These are phyloP conservation scores for Sardinella longiceps DNA, from an alignment of 2,797 vertebrate species.

Conservation along the genomic window DNA sequence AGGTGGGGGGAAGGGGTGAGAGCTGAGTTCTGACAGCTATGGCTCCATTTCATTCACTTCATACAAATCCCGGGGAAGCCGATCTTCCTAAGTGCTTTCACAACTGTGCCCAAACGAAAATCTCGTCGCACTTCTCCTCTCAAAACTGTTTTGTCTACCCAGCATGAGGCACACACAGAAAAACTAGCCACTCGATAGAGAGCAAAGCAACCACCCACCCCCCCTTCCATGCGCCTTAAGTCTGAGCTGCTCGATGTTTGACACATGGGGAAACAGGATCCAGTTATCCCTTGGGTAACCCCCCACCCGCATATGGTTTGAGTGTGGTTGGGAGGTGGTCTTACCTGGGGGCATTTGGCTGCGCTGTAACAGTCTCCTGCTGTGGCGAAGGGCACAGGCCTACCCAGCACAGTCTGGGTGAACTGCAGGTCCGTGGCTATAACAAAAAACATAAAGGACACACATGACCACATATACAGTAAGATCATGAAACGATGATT, in stretches of 20 bases:
- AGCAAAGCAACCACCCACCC: not conserved
- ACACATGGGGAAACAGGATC: slow-evolving; percentile 12
- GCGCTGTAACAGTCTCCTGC: slow-evolving; percentile 98
- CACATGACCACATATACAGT: slow-evolving; percentile 19
- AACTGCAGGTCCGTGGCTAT: slow-evolving; percentile 92
- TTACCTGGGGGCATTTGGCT: slow-evolving; percentile 93
- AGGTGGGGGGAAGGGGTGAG: not conserved
- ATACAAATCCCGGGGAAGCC: not conserved
- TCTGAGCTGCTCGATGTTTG: not conserved
- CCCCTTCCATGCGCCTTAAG: not conserved
- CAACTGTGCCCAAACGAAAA: not conserved
- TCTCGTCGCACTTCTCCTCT: slow-evolving; percentile 3
- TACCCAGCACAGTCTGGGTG: slow-evolving; percentile 85
- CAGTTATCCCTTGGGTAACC: slow-evolving; percentile 18
- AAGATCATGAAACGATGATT: slow-evolving; percentile 4
- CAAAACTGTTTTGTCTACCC: not conserved
- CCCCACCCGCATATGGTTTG: not conserved
- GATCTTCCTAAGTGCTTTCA: slow-evolving; percentile 15
- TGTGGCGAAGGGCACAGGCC: slow-evolving; percentile 88
- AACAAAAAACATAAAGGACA: slow-evolving; percentile 27
- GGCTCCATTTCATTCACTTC: slow-evolving; percentile 13
- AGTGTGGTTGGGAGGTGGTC: slow-evolving; percentile 21
- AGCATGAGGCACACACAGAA: not conserved
- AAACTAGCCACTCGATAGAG: not conserved
- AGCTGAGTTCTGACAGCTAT: not conserved